Base-by-base conservation (phyloP, 1,140 invertebrate species). In the Drosophila oshimai region DNA sequence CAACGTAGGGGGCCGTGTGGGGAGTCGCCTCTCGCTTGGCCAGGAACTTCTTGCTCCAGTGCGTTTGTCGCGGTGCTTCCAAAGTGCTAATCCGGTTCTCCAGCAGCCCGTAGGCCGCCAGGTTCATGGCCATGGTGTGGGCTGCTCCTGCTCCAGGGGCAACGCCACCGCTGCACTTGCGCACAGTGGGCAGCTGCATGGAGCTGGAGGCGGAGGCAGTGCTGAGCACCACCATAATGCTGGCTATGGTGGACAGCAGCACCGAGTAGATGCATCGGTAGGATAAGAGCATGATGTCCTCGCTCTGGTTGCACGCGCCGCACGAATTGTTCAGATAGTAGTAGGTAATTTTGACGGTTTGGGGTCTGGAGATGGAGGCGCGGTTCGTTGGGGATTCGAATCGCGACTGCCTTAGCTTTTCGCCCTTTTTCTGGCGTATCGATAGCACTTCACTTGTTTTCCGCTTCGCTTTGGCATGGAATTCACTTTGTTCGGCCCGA, bases 1-100 rank as follows among this genome's bases (percentile, higher is more conserved):
- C 91, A 28, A 91, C 89, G 26, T 84, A 91, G 6, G 90, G 90
- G n/a, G 91, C 91, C 20, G 84, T 79, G 15, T 91, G 88, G 9
- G 80, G 74, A 42, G 53, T 53, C 3, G 91, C 91, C 55, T 90
- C 89, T 6, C 71, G 71, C 47, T 90, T 90, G 49, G 89, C 89
- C 53, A 90, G 64, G 15, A 89, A 86, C 41, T 90, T 88, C 33
- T 86, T 80, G 42, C 42, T 76, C 78, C 89, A 90, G 18, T 78
- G 51, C 46, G 88, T 78, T 53, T 77, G 69, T n/a, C 64, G 62
- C 12, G 83, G 73, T 42, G 77, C 54, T 12, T 87, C 76, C 39
- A 87, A 28, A 10, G 81, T 74, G 50, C 65, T 87, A 29, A 90
- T 74, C 18, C 83, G 73, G 64, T 88, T 89, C 67, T 89, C 80